Percentiles rank a stretch among this genome's conserved stretches.
Conservation (phyloP, 2,113 vertebrate species). For the Petromus typicus region DNA sequence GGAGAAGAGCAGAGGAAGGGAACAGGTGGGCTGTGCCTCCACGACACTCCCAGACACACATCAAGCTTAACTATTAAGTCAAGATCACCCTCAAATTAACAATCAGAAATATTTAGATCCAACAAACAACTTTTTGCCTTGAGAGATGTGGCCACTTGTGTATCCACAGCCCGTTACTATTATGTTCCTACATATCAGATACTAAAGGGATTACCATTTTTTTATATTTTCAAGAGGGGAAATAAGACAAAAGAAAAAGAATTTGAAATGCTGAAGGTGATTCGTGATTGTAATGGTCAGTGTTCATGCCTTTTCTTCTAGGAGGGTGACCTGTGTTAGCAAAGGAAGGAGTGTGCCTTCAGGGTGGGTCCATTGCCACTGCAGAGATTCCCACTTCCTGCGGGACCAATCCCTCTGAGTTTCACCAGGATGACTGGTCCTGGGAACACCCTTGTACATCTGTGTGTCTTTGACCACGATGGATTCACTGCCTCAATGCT, state of each 20-base stretch:
- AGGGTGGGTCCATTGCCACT: not conserved
- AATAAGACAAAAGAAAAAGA: not conserved
- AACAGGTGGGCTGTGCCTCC: not conserved
- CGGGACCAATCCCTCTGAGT: no score
- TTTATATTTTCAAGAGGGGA: not conserved
- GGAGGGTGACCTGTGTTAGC: not conserved
- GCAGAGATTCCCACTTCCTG: not conserved
- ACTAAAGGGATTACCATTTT: not conserved
- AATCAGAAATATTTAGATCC: not conserved
- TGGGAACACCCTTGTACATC: not conserved
- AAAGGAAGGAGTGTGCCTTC: not conserved
- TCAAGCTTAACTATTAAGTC: not conserved
- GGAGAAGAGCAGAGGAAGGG: not conserved
- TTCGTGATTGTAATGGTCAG: not conserved
- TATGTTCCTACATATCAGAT: accelerated
- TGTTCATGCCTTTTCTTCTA: not conserved
- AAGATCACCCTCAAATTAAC: not conserved
- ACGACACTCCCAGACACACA: not conserved
- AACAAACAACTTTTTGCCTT: not conserved
- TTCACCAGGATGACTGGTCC: not conserved
- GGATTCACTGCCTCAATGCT: not conserved
- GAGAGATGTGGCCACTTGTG: not conserved
- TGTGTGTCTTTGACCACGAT: accelerated
- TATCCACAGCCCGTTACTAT: not conserved
- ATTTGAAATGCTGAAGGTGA: not conserved